A percentile compares a stretch with the other conserved stretches of the same genome.
Evolutionary conservation across 2,888 invertebrate species (phyloP).

Genomic region (Scaptomyza caliginosa): DNA sequence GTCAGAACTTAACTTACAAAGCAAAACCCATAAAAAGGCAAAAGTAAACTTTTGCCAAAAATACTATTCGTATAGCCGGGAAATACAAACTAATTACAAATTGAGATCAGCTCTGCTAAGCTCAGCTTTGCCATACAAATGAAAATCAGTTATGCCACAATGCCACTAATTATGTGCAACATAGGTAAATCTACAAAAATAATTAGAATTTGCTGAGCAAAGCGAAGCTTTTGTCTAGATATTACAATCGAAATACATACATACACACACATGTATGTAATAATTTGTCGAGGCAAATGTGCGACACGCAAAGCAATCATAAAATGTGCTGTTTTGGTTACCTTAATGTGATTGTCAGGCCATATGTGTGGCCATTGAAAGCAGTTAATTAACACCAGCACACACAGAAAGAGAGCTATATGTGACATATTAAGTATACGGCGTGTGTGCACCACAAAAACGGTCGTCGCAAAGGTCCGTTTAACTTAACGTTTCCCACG

Average conservation of each 20-base stretch:
- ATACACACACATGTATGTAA: background rate
- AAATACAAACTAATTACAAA: constrained; percentile 31
- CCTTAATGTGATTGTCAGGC: constrained; percentile 72
- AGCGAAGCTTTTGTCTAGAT: constrained; percentile 21
- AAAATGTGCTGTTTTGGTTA: constrained; percentile 73
- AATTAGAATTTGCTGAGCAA: constrained; percentile 14
- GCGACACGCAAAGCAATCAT: constrained; percentile 70
- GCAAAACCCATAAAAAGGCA: background rate
- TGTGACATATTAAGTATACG: constrained; percentile 59
- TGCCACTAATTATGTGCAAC: background rate
- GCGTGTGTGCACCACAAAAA: constrained; percentile 52
- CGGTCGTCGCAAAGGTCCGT: constrained; percentile 69
- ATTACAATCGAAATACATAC: background rate
- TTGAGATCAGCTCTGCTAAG: constrained; percentile 23
- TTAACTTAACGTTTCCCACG: constrained; percentile 77
- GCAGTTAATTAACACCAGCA: constrained; percentile 54
- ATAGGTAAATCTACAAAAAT: background rate
- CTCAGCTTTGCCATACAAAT: constrained; percentile 19
- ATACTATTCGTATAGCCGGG: background rate
- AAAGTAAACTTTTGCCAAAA: constrained; percentile 16
- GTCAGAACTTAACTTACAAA: constrained; percentile 5
- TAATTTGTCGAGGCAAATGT: constrained; percentile 25
- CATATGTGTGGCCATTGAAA: constrained; percentile 51
- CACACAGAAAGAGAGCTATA: constrained; percentile 11
- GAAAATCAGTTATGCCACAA: background rate